Conservation (phyloP, 30 jellyfish, hydroid and myxozoan genomes). For the Aurelia coerulea region DNA sequence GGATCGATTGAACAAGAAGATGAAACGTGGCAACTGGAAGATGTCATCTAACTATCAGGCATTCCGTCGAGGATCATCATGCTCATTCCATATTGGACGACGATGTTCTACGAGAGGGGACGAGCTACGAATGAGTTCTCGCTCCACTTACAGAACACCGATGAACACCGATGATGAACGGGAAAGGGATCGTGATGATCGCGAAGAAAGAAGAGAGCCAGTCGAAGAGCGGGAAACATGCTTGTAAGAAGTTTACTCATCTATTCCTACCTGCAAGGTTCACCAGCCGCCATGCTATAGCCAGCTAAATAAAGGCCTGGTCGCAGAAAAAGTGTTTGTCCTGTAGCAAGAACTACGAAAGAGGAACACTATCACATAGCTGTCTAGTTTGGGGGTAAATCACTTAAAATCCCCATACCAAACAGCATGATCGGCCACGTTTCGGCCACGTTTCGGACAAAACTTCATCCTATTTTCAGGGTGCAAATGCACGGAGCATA, state of each 20-base stretch:
- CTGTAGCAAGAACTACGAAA: too few relatives aligned
- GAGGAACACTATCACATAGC: too few relatives aligned
- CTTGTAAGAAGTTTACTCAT: conserved; percentile 21
- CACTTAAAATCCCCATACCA: too few relatives aligned
- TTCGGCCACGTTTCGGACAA: too few relatives aligned
- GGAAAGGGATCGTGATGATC: conserved; percentile 67
- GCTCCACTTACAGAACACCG: conserved; percentile 80
- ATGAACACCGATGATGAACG: conserved; percentile 84
- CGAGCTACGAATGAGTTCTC: conserved; percentile 79
- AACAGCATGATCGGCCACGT: too few relatives aligned
- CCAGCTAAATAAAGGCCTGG: too few relatives aligned
- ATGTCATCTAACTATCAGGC: conserved; percentile 68
- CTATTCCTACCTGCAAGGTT: too few relatives aligned
- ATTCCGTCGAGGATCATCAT: conserved; percentile 95
- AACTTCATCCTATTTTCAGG: background rate
- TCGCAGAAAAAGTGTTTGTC: too few relatives aligned
- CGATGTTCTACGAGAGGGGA: conserved; percentile 91
- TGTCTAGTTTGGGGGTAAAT: too few relatives aligned
- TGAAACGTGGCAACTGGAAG: conserved; percentile 57
- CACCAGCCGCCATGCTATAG: too few relatives aligned
- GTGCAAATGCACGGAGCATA: background rate
- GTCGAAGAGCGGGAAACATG: conserved; percentile 72
- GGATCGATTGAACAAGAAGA: conserved; percentile 35
- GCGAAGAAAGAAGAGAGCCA: conserved; percentile 36
- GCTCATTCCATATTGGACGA: conserved; percentile 83